Conservation (phyloP, 2,888 invertebrate genomes). For the Epirrhoe alternata region DNA sequence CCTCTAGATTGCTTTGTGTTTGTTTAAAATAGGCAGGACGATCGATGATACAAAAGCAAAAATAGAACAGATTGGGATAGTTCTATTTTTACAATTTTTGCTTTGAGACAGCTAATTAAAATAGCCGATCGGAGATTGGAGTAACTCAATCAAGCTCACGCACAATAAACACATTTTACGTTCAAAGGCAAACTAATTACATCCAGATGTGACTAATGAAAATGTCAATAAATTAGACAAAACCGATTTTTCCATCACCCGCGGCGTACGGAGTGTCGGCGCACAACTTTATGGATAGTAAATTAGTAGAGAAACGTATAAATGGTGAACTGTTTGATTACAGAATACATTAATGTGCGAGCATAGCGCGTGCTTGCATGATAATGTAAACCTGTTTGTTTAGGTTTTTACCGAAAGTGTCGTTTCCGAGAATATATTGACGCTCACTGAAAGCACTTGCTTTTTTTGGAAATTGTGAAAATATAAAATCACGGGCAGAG, state of each 20-base stretch:
- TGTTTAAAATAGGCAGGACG: slow-evolving; percentile 14
- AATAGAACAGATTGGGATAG: slow-evolving; percentile 12
- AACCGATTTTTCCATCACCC: slow-evolving; percentile 30
- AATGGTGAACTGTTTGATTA: slow-evolving; percentile 23
- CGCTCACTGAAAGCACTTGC: slow-evolving; percentile 16
- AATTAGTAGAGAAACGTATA: slow-evolving; percentile 19
- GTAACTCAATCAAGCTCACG: slow-evolving; percentile 31
- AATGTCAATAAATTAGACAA: slow-evolving; percentile 28
- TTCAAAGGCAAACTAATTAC: slow-evolving; percentile 31
- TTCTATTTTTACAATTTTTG: slow-evolving; percentile 14
- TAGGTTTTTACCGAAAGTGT: slow-evolving; percentile 15
- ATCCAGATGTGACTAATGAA: slow-evolving; percentile 37
- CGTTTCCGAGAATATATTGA: slow-evolving; percentile 21
- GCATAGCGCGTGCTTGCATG: slow-evolving; percentile 11
- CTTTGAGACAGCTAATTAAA: slow-evolving; percentile 17
- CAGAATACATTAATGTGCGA: background rate
- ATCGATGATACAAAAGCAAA: slow-evolving; percentile 13
- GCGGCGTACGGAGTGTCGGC: slow-evolving; percentile 9
- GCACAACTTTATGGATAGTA: slow-evolving; percentile 27
- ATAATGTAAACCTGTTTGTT: slow-evolving; percentile 17
- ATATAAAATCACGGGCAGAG: slow-evolving; percentile 12
- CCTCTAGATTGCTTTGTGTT: slow-evolving; percentile 15
- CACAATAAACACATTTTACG: slow-evolving; percentile 34
- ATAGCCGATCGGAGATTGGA: slow-evolving; percentile 21
- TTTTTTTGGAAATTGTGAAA: slow-evolving; percentile 23